Evolutionary conservation across 2,113 vertebrate species (phyloP), one percentile per base, ranked within the genome.

Genomic region (Balaenoptera acutorostrata): DNA sequence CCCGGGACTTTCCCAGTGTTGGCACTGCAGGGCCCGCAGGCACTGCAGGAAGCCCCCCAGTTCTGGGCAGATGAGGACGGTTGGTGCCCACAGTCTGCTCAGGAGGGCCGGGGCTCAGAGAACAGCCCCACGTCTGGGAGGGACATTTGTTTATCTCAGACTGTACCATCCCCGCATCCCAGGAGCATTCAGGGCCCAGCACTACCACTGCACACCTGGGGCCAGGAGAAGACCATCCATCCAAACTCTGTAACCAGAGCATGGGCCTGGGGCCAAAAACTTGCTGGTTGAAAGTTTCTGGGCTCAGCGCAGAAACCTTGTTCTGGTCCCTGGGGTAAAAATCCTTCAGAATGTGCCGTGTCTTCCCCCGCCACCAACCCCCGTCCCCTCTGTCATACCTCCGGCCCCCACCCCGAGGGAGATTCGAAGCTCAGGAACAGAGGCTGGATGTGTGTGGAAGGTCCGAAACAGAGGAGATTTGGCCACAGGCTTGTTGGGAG

Each of bases 201-300:
- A 64, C 64, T n/a, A 44, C 41, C 15, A 36, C 41, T 33, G 36
- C 25, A 14, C 1, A 1, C 59, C 52, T 0, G 0, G 14, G 66
- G 66, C 46, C 71, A 46, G 33, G 44, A 84, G 59, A 81, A 1
- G 18, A 25, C 18, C 59, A 5, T 17, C 11, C 8, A 63, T 17
- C 55, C 27, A 64, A 44, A 57, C 49, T 52, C 41, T 64, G 44
- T 29, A 49, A 63, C 31, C 52, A 23, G 81, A 59, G n/a, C 3
- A 0, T 18, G 27, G 57, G 8, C 21, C 57, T 82, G 46, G 23
- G 8, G 41, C 74, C 33, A 14, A 21, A 52, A 41, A 10, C 46
- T 31, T 71, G 2, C 55, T 63, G n/a, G 29, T 61, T 52, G 52
- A 52, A 52, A 52, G 52, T 52, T 52, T 52, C 52, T 52, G 3